Evolutionary conservation across 2,113 vertebrate genomes (phyloP).

Genomic region (Nothobranchius kuhntae): DNA sequence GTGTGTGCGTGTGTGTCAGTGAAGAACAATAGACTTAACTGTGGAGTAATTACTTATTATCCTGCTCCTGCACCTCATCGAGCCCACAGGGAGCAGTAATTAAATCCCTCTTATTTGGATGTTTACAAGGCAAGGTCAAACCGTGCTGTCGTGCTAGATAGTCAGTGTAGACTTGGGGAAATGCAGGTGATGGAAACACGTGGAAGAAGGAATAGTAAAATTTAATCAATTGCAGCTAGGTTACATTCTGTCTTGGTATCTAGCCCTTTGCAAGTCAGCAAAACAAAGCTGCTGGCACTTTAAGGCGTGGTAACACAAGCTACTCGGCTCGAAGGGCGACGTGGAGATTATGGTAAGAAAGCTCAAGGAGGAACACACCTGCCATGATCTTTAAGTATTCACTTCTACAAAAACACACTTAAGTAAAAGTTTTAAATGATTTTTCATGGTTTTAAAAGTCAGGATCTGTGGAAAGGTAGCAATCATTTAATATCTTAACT

Average conservation of each 20-base stretch:
- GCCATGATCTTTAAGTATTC: conserved; percentile 17
- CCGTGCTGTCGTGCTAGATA: conserved; percentile 23
- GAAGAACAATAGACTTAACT: conserved; percentile 46
- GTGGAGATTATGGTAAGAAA: conserved; percentile 37
- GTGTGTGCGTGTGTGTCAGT: conserved; percentile 37
- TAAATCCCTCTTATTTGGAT: conserved; percentile 57
- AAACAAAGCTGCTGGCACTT: conserved; percentile 31
- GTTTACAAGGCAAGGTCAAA: conserved; percentile 57
- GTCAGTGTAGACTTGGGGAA: conserved; percentile 22
- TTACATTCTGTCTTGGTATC: conserved; percentile 50
- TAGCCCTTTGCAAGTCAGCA: conserved; percentile 57
- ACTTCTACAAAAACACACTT: not conserved
- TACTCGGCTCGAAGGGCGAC: conserved; percentile 31
- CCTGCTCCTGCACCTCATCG: conserved; percentile 26
- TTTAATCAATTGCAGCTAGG: conserved; percentile 16
- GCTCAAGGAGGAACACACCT: conserved; percentile 9
- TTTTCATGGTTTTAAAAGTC: not conserved
- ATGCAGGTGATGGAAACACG: conserved; percentile 6
- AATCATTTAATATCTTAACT: not conserved
- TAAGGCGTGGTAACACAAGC: conserved; percentile 53
- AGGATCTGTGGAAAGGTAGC: not conserved
- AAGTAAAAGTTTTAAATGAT: no score
- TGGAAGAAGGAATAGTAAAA: conserved; percentile 29
- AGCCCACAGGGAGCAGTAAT: conserved; percentile 54
- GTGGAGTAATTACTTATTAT: conserved; percentile 37